Evolutionary conservation across 2,797 vertebrate species (phyloP).

Genomic region (Halcyon smyrnensis): DNA sequence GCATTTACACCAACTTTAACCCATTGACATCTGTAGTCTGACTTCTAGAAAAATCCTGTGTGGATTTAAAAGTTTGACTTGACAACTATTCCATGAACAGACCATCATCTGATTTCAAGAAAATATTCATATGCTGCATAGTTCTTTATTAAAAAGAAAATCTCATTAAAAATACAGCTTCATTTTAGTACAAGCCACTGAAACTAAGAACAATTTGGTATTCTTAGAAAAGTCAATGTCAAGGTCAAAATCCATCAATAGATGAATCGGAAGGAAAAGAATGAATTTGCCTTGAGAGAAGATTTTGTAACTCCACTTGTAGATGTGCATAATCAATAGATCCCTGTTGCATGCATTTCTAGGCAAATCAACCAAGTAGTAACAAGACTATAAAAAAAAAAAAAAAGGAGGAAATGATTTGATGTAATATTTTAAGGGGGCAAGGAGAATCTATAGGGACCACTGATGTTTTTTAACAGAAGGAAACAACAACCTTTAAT

Average conservation of each 20-base stretch:
- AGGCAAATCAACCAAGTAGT: not conserved
- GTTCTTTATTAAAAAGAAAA: not conserved
- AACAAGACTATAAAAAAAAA: not conserved
- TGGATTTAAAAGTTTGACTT: not conserved
- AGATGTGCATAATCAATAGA: not conserved
- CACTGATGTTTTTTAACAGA: not conserved
- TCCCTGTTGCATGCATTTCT: not conserved
- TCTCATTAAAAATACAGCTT: not conserved
- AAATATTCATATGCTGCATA: not conserved
- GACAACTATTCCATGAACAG: not conserved
- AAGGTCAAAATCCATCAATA: not conserved
- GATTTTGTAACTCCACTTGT: not conserved
- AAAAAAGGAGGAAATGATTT: not conserved
- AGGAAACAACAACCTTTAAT: not conserved
- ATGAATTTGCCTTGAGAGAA: not conserved
- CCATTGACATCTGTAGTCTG: not conserved
- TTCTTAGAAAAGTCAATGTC: not conserved
- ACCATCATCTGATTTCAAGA: not conserved
- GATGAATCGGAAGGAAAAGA: not conserved
- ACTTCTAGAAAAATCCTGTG: not conserved
- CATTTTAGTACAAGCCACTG: not conserved
- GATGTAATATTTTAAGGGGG: not conserved
- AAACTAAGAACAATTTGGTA: not conserved
- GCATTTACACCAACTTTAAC: not conserved
- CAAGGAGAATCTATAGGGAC: not conserved